Evolutionary conservation across 53 echinoderm and acorn worm species (phyloP).

Genomic region (Stichopus horrens): DNA sequence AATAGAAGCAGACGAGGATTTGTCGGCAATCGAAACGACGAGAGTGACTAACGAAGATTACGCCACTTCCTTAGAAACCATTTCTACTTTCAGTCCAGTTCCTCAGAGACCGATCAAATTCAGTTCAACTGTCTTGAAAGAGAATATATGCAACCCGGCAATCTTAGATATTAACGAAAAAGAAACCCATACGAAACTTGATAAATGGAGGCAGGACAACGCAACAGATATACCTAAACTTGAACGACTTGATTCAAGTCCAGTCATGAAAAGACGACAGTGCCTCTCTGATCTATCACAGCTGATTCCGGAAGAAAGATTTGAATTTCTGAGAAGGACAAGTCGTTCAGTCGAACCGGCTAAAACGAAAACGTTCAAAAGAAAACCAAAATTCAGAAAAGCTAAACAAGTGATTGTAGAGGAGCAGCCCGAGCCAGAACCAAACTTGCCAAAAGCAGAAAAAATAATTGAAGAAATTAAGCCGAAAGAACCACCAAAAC

Average conservation of each 20-base stretch:
- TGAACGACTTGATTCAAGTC: slow-evolving; percentile 29
- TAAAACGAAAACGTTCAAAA: not conserved
- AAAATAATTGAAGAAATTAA: not conserved
- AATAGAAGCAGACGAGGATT: slow-evolving; percentile 57
- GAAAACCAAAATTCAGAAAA: not conserved
- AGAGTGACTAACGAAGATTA: slow-evolving; percentile 59
- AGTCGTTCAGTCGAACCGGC: not conserved
- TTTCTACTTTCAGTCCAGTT: slow-evolving; percentile 37
- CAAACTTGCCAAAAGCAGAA: too few relatives aligned
- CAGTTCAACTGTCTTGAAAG: slow-evolving; percentile 54
- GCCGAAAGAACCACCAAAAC: not conserved
- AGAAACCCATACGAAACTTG: slow-evolving; percentile 24
- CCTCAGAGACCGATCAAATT: slow-evolving; percentile 56
- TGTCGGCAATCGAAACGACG: slow-evolving; percentile 52
- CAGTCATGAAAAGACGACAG: not conserved
- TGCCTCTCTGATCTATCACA: not conserved
- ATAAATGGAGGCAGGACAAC: slow-evolving; percentile 3
- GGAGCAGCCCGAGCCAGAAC: too few relatives aligned
- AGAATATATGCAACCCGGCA: slow-evolving; percentile 56
- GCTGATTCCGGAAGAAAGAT: not conserved
- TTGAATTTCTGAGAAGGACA: slow-evolving; percentile 12
- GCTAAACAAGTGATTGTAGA: not conserved
- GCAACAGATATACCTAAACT: slow-evolving; percentile 2
- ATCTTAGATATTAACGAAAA: slow-evolving; percentile 55
- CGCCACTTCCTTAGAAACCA: slow-evolving; percentile 54